Evolutionary conservation across 2,888 invertebrate genomes (phyloP).

Genomic region (Drosophila mimica): DNA sequence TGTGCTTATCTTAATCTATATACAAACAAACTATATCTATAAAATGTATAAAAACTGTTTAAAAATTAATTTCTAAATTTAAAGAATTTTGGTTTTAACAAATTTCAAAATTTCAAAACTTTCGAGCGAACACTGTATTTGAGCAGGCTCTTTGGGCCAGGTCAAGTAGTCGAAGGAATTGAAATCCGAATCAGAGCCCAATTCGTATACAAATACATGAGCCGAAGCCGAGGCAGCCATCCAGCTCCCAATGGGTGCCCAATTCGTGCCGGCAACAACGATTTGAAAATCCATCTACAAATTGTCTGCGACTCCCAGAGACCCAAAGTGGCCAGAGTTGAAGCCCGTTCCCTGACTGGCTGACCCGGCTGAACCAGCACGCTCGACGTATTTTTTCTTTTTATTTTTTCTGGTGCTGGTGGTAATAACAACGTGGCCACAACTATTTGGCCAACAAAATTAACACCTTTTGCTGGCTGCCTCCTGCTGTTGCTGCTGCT

Average conservation of each 20-base stretch:
- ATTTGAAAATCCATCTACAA: conserved; percentile 75
- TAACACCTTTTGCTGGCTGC: conserved; percentile 83
- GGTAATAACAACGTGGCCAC: conserved; percentile 84
- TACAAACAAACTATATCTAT: not conserved
- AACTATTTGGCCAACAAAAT: conserved; percentile 85
- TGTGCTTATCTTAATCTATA: not conserved
- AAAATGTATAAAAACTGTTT: not conserved
- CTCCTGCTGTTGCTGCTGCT: conserved; percentile 58
- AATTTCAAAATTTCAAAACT: not conserved
- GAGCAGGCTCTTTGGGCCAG: not conserved
- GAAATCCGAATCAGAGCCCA: conserved; percentile 19
- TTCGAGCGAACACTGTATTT: not conserved
- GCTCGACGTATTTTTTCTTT: conserved; percentile 71
- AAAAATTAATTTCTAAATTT: not conserved
- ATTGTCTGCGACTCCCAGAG: conserved; percentile 60
- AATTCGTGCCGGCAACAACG: conserved; percentile 76
- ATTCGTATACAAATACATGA: conserved; percentile 54
- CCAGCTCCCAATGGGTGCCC: conserved; percentile 57
- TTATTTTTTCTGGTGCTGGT: conserved; percentile 62
- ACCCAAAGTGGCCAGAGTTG: conserved; percentile 18
- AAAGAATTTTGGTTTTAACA: not conserved
- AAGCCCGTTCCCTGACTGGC: conserved; percentile 33
- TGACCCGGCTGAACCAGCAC: conserved; percentile 85
- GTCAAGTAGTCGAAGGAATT: not conserved
- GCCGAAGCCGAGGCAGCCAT: not conserved